Evolutionary conservation across 1,140 invertebrate genomes (phyloP).

Genomic region (Epicauta chinensis): DNA sequence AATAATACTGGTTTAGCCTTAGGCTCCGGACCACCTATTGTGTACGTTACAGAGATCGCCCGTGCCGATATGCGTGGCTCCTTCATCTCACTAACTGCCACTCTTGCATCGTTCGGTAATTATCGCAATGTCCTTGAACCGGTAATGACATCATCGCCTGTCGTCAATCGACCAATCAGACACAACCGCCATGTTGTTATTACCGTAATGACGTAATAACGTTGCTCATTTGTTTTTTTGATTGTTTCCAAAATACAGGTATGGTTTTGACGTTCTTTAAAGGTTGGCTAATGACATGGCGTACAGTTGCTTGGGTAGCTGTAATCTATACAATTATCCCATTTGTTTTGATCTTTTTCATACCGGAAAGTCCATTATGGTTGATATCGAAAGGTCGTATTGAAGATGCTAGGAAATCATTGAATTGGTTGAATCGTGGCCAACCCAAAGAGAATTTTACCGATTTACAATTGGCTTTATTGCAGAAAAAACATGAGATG

Average conservation of each 20-base stretch:
- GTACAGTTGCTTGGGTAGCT: slow-evolving; percentile 47
- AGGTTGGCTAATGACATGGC: slow-evolving; percentile 52
- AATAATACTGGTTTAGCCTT: slow-evolving; percentile 5
- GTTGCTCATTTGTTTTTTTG: not conserved
- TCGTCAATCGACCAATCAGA: too few species aligned
- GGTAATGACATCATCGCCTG: too few species aligned
- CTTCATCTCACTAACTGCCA: slow-evolving; percentile 49
- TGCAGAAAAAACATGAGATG: slow-evolving; percentile 41
- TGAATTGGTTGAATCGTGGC: slow-evolving; percentile 43
- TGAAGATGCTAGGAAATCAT: slow-evolving; percentile 47
- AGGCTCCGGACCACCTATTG: slow-evolving; percentile 50
- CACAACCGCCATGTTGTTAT: not conserved
- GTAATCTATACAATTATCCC: slow-evolving; percentile 50
- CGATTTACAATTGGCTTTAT: slow-evolving; percentile 37
- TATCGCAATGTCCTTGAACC: not conserved
- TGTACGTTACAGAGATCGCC: slow-evolving; percentile 54
- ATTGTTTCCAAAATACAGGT: slow-evolving; percentile 34
- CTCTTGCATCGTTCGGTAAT: slow-evolving; percentile 47
- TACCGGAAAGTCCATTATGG: slow-evolving; percentile 63
- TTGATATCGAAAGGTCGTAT: slow-evolving; percentile 48
- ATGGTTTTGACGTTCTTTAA: slow-evolving; percentile 53
- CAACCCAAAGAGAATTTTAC: slow-evolving; percentile 30
- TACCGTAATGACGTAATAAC: not conserved
- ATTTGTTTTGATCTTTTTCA: slow-evolving; percentile 47
- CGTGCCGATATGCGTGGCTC: slow-evolving; percentile 49